Percentiles rank a stretch among this genome's conserved stretches.
phyloP scores from a whole-genome alignment of 1,140 invertebrate species.

The Nasonia longicornis region DNA sequence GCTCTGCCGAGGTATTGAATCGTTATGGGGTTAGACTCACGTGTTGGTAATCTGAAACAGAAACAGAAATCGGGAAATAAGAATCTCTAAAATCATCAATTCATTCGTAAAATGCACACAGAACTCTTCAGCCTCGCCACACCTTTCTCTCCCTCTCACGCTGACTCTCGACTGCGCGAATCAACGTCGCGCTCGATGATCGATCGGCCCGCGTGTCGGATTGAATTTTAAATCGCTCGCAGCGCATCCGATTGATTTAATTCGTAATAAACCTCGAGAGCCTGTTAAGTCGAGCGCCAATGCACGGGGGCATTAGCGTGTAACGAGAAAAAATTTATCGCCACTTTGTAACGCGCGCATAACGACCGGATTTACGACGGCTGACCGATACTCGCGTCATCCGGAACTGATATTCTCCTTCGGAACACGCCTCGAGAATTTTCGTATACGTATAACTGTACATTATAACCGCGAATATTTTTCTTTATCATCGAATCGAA shows the following conservation, averaged over 20 bases:
- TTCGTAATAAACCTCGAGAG: constrained; percentile 26
- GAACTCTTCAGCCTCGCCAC: not conserved
- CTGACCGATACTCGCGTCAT: not conserved
- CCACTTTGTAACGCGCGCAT: not conserved
- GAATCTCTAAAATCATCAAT: too few relatives aligned
- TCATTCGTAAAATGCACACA: too few relatives aligned
- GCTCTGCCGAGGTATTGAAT: not conserved
- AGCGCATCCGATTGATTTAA: constrained; percentile 34
- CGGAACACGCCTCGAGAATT: too few relatives aligned
- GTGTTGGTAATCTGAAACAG: constrained; percentile 26
- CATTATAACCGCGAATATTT: too few relatives aligned
- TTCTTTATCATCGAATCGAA: too few relatives aligned
- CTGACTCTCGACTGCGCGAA: constrained; percentile 1
- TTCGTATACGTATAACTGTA: too few relatives aligned
- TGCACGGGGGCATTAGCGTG: not conserved
- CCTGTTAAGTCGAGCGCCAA: not conserved
- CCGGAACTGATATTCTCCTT: not conserved
- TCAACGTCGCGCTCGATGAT: constrained; percentile 23
- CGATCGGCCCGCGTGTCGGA: constrained; percentile 6
- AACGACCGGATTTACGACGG: constrained; percentile 4
- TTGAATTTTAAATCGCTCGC: constrained; percentile 16
- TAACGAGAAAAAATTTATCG: constrained; percentile 18
- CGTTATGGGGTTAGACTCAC: not conserved
- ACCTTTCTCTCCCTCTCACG: not conserved
- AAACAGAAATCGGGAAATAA: not conserved